Conservation (phyloP, 2,113 vertebrate genomes). For the Anseranas semipalmata region DNA sequence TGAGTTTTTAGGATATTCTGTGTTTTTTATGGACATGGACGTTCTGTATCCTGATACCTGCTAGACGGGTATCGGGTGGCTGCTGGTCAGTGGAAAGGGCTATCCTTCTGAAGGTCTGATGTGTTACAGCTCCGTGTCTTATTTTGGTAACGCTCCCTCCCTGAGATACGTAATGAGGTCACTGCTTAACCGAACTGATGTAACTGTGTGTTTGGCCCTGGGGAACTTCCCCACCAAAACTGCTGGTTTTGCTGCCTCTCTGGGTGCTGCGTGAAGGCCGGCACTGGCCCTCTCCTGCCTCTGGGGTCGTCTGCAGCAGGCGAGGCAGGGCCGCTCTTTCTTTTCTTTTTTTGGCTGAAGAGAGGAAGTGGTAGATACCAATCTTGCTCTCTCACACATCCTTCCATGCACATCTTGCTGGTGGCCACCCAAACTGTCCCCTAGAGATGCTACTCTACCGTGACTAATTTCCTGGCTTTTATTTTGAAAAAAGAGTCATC, state of each 20-base stretch:
- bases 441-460: neutral
- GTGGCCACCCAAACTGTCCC: neutral
- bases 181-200: neutral
- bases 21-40: neutral
- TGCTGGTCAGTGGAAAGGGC: neutral
- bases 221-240: neutral
- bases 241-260: neutral
- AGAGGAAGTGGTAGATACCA: slow-evolving; percentile 48
- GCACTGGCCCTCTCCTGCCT: neutral
- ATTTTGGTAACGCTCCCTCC: rapidly evolving
- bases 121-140: neutral
- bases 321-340: neutral
- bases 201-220: neutral
- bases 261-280: rapidly evolving
- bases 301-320: neutral
- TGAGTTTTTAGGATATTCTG: neutral
- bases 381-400: neutral
- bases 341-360: neutral
- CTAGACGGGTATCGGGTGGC: neutral
- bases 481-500: neutral
- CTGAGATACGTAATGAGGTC: neutral
- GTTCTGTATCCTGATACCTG: neutral
- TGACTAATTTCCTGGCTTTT: slow-evolving; percentile 54
- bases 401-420: neutral
- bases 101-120: neutral